Conservation (phyloP, 2,113 vertebrate species). For the Phoxinus phoxinus region DNA sequence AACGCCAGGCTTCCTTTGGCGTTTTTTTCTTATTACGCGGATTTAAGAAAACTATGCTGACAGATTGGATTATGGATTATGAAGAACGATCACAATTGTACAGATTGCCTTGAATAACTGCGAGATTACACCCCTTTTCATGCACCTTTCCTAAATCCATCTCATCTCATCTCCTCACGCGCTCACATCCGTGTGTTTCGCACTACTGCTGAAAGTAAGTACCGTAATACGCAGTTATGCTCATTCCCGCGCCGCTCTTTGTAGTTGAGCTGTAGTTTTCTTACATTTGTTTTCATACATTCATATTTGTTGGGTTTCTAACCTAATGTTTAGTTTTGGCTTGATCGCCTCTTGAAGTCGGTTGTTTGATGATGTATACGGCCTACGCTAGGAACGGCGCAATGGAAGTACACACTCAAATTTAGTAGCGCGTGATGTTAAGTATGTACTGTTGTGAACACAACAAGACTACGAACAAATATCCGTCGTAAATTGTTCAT, state of each 20-base stretch:
- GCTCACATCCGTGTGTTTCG: slow-evolving; percentile 46
- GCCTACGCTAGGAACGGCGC: background rate
- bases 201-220: slow-evolving; percentile 50
- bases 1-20: background rate
- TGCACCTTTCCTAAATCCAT: slow-evolving; percentile 1
- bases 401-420: background rate
- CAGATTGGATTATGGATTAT: background rate
- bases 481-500: background rate
- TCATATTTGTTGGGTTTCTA: background rate
- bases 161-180: slow-evolving; percentile 13
- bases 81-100: background rate
- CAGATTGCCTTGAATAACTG: slow-evolving; percentile 17
- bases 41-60: slow-evolving; percentile 16
- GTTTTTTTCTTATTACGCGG: background rate
- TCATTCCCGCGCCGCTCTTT: background rate
- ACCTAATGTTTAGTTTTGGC: background rate
- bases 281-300: background rate
- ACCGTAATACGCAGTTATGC: slow-evolving; percentile 40
- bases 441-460: background rate
- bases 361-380: slow-evolving; percentile 27
- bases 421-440: slow-evolving; percentile 7
- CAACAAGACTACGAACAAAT: background rate
- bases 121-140: slow-evolving; percentile 16
- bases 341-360: background rate
- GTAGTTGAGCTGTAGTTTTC: background rate